Percentiles rank a stretch among this genome's conserved stretches.
phyloP scores from a whole-genome alignment of 2,797 vertebrate species.

The Paguma larvata region DNA sequence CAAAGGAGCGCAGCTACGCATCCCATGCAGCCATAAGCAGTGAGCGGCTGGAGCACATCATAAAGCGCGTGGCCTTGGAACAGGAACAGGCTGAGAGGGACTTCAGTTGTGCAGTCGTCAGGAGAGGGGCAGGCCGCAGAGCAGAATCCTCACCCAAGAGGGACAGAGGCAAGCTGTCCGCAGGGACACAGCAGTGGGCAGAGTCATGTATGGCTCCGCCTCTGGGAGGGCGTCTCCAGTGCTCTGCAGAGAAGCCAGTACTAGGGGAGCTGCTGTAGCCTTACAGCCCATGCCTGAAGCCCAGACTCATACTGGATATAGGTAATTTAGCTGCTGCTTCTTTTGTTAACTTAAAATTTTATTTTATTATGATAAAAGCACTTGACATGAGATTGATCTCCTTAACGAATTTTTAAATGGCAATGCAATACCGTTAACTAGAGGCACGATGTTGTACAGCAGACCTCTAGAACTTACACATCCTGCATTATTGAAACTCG shows the following conservation, averaged over 20 bases:
- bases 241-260: constrained; percentile 92
- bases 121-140: constrained; percentile 75
- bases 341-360: background rate
- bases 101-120: constrained; percentile 90
- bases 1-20: accelerated
- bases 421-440: background rate
- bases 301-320: too few relatives aligned
- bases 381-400: background rate
- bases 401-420: background rate
- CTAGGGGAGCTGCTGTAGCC: constrained; percentile 92
- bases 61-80: constrained; percentile 87
- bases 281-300: accelerated
- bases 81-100: constrained; percentile 93
- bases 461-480: background rate
- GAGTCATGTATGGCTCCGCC: constrained; percentile 94
- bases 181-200: constrained; percentile 92
- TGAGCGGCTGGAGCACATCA: constrained; percentile 92
- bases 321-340: background rate
- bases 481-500: background rate
- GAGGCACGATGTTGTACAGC: background rate
- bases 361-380: background rate
- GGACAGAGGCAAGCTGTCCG: constrained; percentile 52
- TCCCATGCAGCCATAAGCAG: constrained; percentile 90
- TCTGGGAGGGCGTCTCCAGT: constrained; percentile 94
- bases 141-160: constrained; percentile 55